phyloP scores from a whole-genome alignment of 2,113 vertebrate species.

The Cathartes aura region DNA sequence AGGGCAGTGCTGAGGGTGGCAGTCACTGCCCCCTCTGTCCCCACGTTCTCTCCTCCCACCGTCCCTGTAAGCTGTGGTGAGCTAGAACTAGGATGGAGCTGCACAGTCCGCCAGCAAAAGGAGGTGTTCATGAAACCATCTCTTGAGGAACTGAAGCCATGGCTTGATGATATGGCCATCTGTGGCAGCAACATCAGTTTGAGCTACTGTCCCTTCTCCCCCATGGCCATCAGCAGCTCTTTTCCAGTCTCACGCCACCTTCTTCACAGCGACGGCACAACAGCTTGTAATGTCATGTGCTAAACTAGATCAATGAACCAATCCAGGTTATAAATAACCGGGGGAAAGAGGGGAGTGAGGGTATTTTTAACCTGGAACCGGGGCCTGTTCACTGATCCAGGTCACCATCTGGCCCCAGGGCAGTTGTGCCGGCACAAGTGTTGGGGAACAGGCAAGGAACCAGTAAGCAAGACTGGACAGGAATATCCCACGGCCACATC shows the following conservation, averaged over 20 bases:
- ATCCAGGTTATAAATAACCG: background rate
- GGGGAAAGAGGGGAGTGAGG: background rate
- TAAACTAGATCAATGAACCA: background rate
- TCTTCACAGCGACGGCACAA: background rate
- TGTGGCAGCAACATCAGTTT: background rate
- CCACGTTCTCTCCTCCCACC: background rate
- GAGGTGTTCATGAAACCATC: background rate
- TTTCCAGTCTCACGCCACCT: background rate
- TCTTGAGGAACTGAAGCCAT: background rate
- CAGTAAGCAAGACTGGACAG: background rate
- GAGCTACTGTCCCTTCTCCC: background rate
- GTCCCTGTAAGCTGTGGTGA: accelerated
- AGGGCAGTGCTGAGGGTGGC: background rate
- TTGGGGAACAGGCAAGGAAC: background rate
- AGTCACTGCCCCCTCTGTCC: background rate
- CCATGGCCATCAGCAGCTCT: background rate
- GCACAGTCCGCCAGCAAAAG: background rate
- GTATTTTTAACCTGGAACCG: background rate
- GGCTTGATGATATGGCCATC: background rate
- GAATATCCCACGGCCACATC: background rate
- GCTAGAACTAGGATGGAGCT: background rate
- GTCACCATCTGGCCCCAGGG: background rate
- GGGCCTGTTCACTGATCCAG: background rate
- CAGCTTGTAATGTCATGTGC: background rate
- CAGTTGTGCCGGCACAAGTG: background rate